Percentiles rank a stretch among this genome's conserved stretches.
Conservation (phyloP, 2,113 vertebrate genomes). For the Kobus ellipsiprymnus region DNA sequence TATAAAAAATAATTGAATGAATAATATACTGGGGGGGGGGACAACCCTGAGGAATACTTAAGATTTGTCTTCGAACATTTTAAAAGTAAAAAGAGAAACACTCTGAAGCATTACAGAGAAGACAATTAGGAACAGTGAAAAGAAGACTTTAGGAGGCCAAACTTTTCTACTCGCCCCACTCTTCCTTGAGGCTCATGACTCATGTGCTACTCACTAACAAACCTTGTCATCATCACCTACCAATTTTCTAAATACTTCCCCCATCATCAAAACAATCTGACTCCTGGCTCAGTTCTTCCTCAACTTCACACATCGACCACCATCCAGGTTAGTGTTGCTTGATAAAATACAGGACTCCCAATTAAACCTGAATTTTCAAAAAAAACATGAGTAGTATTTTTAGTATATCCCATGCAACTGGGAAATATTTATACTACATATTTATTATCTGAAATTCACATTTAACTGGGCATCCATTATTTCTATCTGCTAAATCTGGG, state of each 20-base stretch:
- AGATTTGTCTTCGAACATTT: conserved; percentile 11
- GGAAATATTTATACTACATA: background rate
- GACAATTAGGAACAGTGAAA: conserved; percentile 11
- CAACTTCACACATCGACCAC: background rate
- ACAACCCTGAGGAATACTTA: background rate
- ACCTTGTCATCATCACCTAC: background rate
- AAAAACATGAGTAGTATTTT: background rate
- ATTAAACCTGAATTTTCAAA: conserved; percentile 1
- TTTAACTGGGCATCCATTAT: background rate
- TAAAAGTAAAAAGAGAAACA: conserved; percentile 24
- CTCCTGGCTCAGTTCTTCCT: background rate
- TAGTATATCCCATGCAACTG: background rate
- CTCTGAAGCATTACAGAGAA: background rate
- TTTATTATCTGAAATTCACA: background rate
- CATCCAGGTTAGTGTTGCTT: background rate
- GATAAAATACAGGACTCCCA: background rate
- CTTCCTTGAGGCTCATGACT: background rate
- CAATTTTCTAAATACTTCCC: background rate
- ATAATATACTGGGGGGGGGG: background rate
- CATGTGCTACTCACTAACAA: background rate
- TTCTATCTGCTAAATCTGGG: background rate
- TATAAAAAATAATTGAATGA: background rate
- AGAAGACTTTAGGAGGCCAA: background rate
- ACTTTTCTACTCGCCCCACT: background rate
- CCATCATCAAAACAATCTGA: background rate